Base-by-base conservation (phyloP, 2,888 invertebrate species). In the Antheraea yamamai region DNA sequence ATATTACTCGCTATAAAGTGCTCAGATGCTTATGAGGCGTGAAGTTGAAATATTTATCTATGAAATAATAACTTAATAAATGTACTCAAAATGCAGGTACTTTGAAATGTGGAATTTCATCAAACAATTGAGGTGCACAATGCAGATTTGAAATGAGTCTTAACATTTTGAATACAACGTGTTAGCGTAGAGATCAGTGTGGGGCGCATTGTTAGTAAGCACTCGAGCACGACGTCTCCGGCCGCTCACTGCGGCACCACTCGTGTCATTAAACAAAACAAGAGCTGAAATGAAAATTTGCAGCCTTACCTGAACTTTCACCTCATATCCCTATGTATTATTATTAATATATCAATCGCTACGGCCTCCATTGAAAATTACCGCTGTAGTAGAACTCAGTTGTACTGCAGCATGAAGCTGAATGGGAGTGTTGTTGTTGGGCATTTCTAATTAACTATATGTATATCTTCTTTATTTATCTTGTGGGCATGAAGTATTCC, bases 151-250 rank as follows among this genome's bases (percentile, higher is more conserved):
- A 64, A 64, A 64, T 14, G 64, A 26, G 64, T 64, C 26, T 64
- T 64, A 64, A 64, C 23, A 64, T 26, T 64, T 64, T 64, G 72
- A 30, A 30, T 23, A 55, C 72, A 64, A 26, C 64, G 26, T 64
- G 14, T 64, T 26, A 10, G 64, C 64, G 64, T 64, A 26, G 64
- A 64, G 64, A 64, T 64, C 64, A 64, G 16, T 26, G 64, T 14
- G 68, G 68, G 68, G 35, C 20, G 68, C 39, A 70, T 70, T 70
- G 68, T 70, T 70, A 70, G 68, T 12, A 39, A 35, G 20, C 39
- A 70, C 68, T 70, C 68, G 68, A 70, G 68, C 30, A 4, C 64
- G 26, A 64, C 64, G 64, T 64, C 64, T 64, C 64, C 64, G 26
- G 26, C 64, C 64, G 64, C 26, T 64, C 64, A 26, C 23, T 26